Evolutionary conservation across 2,888 invertebrate genomes (phyloP).

Genomic region (Blastobasis lacticolella): DNA sequence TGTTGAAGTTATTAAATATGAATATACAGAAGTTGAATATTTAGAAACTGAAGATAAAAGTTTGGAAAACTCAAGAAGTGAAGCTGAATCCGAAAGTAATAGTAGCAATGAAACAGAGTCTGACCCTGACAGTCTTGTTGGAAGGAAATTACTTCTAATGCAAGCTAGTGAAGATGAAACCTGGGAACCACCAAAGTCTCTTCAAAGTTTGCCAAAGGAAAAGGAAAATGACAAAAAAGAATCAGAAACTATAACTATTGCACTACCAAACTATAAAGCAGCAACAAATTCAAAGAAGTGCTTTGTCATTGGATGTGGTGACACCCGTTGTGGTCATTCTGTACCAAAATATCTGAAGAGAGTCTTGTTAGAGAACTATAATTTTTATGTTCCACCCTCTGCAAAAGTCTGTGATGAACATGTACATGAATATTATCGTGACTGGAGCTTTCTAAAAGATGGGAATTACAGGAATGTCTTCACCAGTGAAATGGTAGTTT

Average conservation of each 20-base stretch:
- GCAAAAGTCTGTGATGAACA: neutral
- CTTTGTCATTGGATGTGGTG: neutral
- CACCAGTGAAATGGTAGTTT: neutral
- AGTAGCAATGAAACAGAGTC: too few species aligned
- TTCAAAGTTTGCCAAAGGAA: too few species aligned
- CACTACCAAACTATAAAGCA: neutral
- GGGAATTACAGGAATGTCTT: neutral
- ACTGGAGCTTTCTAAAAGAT: constrained; percentile 1
- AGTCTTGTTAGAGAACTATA: neutral
- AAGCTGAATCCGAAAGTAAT: too few species aligned
- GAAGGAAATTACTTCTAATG: too few species aligned
- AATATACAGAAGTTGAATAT: too few species aligned
- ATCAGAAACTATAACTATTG: neutral
- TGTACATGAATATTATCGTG: neutral
- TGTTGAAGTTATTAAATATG: too few species aligned
- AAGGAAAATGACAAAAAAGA: too few species aligned
- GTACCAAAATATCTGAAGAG: neutral
- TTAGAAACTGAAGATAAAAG: too few species aligned
- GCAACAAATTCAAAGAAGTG: neutral
- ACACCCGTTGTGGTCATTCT: neutral
- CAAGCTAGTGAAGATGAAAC: too few species aligned
- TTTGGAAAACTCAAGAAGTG: too few species aligned
- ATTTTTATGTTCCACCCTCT: neutral
- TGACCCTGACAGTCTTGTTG: too few species aligned
- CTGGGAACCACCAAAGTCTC: too few species aligned